phyloP scores from a whole-genome alignment of 2,888 invertebrate species.

The Plagodis pulveraria region DNA sequence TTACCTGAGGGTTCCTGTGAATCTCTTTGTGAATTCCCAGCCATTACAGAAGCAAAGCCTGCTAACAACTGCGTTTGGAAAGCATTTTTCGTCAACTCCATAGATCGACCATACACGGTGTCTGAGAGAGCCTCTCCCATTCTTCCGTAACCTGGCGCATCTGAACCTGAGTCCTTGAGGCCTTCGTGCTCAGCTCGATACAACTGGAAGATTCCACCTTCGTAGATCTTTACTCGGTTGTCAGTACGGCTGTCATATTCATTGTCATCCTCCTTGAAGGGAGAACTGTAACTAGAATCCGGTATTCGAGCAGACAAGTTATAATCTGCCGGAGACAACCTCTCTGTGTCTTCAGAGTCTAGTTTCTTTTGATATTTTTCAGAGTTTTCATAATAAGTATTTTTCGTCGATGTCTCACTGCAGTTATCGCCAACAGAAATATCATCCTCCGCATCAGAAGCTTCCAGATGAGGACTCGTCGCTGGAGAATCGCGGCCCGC shows the following conservation, averaged over 20 bases:
- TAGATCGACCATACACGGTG: constrained; percentile 71
- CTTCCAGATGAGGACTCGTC: constrained; percentile 59
- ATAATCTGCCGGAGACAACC: constrained; percentile 63
- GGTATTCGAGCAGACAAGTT: constrained; percentile 58
- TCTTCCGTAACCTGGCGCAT: constrained; percentile 57
- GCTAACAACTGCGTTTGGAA: constrained; percentile 77
- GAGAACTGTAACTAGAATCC: constrained; percentile 65
- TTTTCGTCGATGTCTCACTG: constrained; percentile 67
- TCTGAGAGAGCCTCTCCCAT: constrained; percentile 62
- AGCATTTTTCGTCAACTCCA: constrained; percentile 73
- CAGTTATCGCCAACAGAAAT: constrained; percentile 78
- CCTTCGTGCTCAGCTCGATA: constrained; percentile 66
- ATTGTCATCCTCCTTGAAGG: constrained; percentile 72
- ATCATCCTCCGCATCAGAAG: constrained; percentile 71
- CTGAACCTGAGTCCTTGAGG: constrained; percentile 58
- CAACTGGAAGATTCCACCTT: constrained; percentile 71
- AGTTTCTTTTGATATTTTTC: constrained; percentile 51
- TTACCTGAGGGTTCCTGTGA: constrained; percentile 68
- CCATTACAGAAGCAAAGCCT: constrained; percentile 76
- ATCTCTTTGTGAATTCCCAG: constrained; percentile 70
- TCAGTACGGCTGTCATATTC: constrained; percentile 63
- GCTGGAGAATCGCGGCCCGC: constrained; percentile 41
- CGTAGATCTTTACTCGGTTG: constrained; percentile 70
- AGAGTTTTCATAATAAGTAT: constrained; percentile 37
- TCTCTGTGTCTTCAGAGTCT: constrained; percentile 54